Evolutionary conservation across 2,888 invertebrate species (phyloP).

Genomic region (Pegoplata infirma): DNA sequence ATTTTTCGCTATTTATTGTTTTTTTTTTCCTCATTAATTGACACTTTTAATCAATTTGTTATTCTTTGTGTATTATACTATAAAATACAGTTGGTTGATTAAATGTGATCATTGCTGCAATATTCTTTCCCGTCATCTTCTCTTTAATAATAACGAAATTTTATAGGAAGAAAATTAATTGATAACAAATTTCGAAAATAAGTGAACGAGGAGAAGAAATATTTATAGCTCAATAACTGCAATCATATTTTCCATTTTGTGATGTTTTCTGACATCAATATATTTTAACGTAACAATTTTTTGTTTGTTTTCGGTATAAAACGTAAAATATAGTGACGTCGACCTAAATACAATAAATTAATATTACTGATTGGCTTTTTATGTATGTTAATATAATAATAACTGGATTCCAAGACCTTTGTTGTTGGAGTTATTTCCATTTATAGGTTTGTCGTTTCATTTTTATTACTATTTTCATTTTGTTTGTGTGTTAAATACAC

Average conservation of each 20-base stretch:
- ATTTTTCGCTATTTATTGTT: slow-evolving; percentile 30
- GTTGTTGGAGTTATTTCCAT: not conserved
- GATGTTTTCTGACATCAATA: not conserved
- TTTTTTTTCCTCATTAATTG: not conserved
- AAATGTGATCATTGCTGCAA: not conserved
- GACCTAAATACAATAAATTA: not conserved
- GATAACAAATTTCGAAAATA: not conserved
- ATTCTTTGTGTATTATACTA: not conserved
- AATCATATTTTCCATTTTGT: not conserved
- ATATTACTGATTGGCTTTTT: not conserved
- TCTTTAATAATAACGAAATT: not conserved
- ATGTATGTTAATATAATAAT: not conserved
- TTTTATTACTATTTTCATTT: not conserved
- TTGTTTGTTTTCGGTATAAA: not conserved
- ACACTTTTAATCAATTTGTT: slow-evolving; percentile 25
- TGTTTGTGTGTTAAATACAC: slow-evolving; percentile 2
- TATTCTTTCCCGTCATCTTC: not conserved
- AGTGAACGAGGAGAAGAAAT: not conserved
- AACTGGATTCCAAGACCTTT: not conserved
- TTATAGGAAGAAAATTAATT: not conserved
- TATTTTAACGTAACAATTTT: not conserved
- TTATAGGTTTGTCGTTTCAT: not conserved
- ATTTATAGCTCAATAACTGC: not conserved
- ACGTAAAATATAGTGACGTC: not conserved
- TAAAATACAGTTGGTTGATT: not conserved